Base-by-base conservation (phyloP, 2,888 invertebrate species). In the Heteromurus nitidus region DNA sequence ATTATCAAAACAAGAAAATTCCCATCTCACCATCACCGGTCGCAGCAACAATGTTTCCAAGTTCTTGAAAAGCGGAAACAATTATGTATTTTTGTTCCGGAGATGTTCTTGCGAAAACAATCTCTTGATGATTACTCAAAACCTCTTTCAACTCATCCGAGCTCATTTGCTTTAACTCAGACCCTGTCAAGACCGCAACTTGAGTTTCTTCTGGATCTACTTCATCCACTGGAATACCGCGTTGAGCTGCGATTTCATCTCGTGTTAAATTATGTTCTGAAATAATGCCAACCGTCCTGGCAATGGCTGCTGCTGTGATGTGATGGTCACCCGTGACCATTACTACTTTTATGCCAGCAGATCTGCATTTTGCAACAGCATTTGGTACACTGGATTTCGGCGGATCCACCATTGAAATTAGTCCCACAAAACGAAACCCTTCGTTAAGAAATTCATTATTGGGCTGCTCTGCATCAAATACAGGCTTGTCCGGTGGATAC, bases 31-130 rank as follows among this genome's bases (percentile, higher is more conserved):
- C 96, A 74, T 87, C 87, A 0, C 96, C 96, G 31, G 95, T 95
- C 0, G 95, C 96, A 13, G 95, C 94, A 74, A 95, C 95, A 85
- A 95, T 93, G 81, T 92, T 92, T 20, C 94, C 94, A 65, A 92
- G 90, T 67, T 94, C 91, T 88, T 96, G 95, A 88, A 94, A 95
- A 60, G 95, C 95, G 89, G 96, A 95, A 1, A 92, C 92, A 87
- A 93, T 93, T 87, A 92, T 91, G 60, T 91, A 88, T 84, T 91
- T 91, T 86, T 91, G 91, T 80, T 91, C 90, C 0, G 91, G 91
- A 0, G 91, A 91, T 0, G 91, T 89, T 44, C 91, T 88, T 1
- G 91, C 91, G 87, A 91, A 91, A 3, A 91, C 91, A 73, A 91
- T 90, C 88, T 91, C 91, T n/a, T n/a, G n/a, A 84, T 90, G 89